Evolutionary conservation across 2,113 vertebrate species (phyloP).

Genomic region (Neopipo cinnamomea): DNA sequence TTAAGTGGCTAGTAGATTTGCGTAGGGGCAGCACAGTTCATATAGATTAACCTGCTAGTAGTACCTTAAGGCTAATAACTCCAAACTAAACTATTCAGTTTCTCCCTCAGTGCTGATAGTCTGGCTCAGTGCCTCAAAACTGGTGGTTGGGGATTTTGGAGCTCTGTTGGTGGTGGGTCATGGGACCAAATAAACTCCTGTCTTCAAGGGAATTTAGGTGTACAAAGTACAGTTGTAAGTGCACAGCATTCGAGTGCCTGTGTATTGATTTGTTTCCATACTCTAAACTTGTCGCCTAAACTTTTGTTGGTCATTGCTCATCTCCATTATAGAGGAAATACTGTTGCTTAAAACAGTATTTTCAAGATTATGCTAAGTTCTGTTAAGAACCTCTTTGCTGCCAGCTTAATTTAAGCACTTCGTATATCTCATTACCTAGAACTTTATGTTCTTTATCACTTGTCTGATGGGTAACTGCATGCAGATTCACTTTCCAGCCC

Average conservation of each 20-base stretch:
- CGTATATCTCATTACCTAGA: neutral
- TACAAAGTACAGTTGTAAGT: neutral
- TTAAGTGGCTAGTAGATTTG: neutral
- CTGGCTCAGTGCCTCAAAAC: neutral
- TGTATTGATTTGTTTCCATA: neutral
- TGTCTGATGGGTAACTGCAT: neutral
- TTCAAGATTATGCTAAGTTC: neutral
- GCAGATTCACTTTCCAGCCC: neutral
- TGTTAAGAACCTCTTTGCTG: neutral
- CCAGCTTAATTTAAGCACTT: neutral
- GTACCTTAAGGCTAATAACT: neutral
- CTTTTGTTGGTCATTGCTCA: neutral
- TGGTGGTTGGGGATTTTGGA: neutral
- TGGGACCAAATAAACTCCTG: neutral
- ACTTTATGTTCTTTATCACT: neutral
- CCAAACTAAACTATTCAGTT: neutral
- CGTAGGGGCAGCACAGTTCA: neutral
- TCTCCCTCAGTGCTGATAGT: neutral
- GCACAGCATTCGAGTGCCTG: rapidly evolving
- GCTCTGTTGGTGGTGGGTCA: neutral
- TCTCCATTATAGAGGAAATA: neutral
- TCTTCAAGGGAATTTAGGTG: neutral
- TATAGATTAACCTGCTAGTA: neutral
- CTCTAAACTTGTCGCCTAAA: neutral
- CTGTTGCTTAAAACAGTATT: neutral